A percentile compares a stretch with the other conserved stretches of the same genome.
Conservation (phyloP, 2,888 invertebrate genomes). For the Temnothorax ravouxi region DNA sequence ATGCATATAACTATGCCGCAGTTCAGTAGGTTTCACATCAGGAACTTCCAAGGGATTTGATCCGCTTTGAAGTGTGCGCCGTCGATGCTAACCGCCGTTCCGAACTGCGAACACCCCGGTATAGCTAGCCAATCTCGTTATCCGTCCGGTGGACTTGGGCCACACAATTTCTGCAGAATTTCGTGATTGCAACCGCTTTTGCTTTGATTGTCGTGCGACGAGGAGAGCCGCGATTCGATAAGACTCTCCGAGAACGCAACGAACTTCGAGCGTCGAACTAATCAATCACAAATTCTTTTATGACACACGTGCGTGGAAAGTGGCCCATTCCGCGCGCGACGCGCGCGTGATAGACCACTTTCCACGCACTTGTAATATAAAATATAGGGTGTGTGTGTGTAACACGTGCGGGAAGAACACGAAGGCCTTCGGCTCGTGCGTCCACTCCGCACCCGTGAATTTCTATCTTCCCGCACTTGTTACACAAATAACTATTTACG, state of each 20-base stretch:
- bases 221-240: conserved; percentile 9
- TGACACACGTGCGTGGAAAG: too few species aligned
- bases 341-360: too few species aligned
- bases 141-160: conserved; percentile 53
- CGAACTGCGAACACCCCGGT: conserved; percentile 55
- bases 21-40: conserved; percentile 46
- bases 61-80: conserved; percentile 60
- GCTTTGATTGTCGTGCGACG: conserved; percentile 48
- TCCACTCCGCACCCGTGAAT: too few species aligned
- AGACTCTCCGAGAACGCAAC: not conserved
- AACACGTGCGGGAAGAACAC: too few species aligned
- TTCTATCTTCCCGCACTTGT: too few species aligned
- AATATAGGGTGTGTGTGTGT: too few species aligned
- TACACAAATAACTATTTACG: too few species aligned
- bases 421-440: too few species aligned
- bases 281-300: not conserved
- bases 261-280: not conserved
- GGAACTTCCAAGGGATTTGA: conserved; percentile 65
- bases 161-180: conserved; percentile 53
- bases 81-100: conserved; percentile 50
- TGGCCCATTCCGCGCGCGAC: too few species aligned
- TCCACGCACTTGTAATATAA: too few species aligned
- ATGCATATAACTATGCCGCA: conserved; percentile 40
- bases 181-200: conserved; percentile 51
- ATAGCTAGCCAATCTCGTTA: conserved; percentile 66